Conservation (phyloP, 2,113 vertebrate genomes). For the Rhabdomys dilectus region DNA sequence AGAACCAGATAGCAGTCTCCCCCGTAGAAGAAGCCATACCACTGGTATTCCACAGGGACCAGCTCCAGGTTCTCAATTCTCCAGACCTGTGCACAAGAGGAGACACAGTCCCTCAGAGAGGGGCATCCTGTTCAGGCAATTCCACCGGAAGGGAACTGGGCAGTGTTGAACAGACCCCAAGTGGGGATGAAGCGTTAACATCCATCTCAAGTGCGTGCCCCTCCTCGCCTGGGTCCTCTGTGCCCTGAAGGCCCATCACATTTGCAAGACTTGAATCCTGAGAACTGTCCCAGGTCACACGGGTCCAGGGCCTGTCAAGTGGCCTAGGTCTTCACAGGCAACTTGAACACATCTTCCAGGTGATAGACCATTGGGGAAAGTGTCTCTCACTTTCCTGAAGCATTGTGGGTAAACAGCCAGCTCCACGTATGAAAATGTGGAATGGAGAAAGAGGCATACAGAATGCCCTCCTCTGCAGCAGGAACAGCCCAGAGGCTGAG, state of each 20-base stretch:
- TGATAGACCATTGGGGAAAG: neutral
- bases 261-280: conserved; percentile 60
- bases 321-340: neutral
- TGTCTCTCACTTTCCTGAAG: conserved; percentile 19
- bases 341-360: conserved; percentile 39
- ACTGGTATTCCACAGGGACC: conserved; percentile 85
- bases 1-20: conserved; percentile 95
- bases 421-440: neutral
- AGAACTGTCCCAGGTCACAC: neutral
- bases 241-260: neutral
- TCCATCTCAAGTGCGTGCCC: neutral
- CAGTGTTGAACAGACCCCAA: neutral
- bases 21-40: conserved; percentile 93
- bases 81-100: conserved; percentile 88
- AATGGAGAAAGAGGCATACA: neutral
- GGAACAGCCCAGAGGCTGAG: neutral
- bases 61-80: conserved; percentile 93
- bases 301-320: neutral
- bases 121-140: neutral
- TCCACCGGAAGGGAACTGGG: neutral
- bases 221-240: neutral
- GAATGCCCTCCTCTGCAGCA: neutral
- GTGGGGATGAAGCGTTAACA: neutral
- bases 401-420: neutral
- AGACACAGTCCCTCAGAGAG: neutral